A percentile compares a stretch with the other conserved stretches of the same genome.
Conservation (phyloP, 1,140 invertebrate species). For the Spodoptera frugiperda region DNA sequence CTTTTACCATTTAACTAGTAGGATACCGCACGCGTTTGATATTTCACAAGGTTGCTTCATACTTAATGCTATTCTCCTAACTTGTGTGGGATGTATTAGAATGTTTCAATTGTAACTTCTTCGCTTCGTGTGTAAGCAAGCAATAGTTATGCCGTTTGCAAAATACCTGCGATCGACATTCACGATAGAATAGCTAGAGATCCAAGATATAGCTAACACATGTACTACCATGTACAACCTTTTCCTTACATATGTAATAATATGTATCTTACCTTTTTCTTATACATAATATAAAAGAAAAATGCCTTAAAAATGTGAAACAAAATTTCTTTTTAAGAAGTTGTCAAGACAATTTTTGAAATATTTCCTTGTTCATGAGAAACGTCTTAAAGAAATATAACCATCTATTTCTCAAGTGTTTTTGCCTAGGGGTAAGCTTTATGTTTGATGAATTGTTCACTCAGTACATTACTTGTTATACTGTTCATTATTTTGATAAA, state of each 20-base stretch:
- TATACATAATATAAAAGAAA: background rate
- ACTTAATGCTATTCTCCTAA: constrained; percentile 50
- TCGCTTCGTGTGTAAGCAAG: constrained; percentile 35
- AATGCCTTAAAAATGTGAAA: background rate
- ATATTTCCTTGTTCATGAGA: constrained; percentile 29
- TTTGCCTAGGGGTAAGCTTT: constrained; percentile 26
- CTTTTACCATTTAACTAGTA: constrained; percentile 56
- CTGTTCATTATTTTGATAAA: constrained; percentile 43
- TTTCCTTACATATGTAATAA: too few relatives aligned
- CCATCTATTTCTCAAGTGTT: constrained; percentile 32
- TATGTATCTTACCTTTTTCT: too few relatives aligned
- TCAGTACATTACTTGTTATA: constrained; percentile 42
- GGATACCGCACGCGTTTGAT: constrained; percentile 47
- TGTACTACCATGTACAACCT: too few relatives aligned
- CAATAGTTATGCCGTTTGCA: constrained; percentile 20
- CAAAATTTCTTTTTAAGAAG: constrained; percentile 2
- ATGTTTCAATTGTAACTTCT: constrained; percentile 41
- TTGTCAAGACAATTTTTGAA: constrained; percentile 24
- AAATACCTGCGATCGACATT: constrained; percentile 35
- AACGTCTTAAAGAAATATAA: constrained; percentile 40
- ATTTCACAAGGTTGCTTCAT: constrained; percentile 50
- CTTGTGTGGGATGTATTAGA: constrained; percentile 39
- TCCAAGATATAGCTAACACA: too few relatives aligned
- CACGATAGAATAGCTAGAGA: constrained; percentile 13
- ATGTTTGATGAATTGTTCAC: constrained; percentile 41